phyloP scores from a whole-genome alignment of 1,140 invertebrate species.

The Brachionus rubens region DNA sequence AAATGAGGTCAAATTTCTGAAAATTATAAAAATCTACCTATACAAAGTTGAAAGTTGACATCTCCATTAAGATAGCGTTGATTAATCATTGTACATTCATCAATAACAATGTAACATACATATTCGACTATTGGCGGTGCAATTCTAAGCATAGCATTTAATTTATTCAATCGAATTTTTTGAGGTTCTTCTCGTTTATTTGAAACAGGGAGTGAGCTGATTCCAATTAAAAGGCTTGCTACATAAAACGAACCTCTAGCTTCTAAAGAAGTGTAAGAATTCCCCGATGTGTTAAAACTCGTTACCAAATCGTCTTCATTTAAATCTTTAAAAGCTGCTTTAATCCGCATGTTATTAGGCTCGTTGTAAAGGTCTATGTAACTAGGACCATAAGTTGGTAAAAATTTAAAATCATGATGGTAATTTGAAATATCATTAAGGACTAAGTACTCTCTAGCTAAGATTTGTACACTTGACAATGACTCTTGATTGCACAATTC shows the following conservation, averaged over 20 bases:
- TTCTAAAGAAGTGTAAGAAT: not conserved
- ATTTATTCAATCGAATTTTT: not conserved
- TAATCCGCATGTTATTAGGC: slow-evolving; percentile 25
- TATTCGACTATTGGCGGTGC: not conserved
- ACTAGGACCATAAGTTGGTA: slow-evolving; percentile 32
- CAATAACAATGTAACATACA: not conserved
- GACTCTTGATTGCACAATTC: not conserved
- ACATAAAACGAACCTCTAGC: not conserved
- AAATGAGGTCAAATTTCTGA: not conserved
- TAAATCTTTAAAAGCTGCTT: not conserved
- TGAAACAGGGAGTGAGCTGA: not conserved
- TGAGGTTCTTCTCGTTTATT: not conserved
- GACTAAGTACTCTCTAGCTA: slow-evolving; percentile 33
- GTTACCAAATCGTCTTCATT: not conserved
- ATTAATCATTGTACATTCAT: slow-evolving; percentile 33
- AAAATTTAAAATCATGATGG: not conserved
- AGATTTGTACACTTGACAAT: not conserved
- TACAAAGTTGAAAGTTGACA: not conserved
- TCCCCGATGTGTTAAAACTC: not conserved
- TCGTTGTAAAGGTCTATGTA: slow-evolving; percentile 21
- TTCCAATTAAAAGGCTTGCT: not conserved
- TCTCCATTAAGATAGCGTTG: not conserved
- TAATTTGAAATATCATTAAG: slow-evolving; percentile 35
- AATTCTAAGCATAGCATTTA: not conserved
- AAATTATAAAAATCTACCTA: not conserved